These are phyloP conservation scores for Craniophora ligustri DNA, from an alignment of 2,888 invertebrate genomes.

Conservation along the genomic window DNA sequence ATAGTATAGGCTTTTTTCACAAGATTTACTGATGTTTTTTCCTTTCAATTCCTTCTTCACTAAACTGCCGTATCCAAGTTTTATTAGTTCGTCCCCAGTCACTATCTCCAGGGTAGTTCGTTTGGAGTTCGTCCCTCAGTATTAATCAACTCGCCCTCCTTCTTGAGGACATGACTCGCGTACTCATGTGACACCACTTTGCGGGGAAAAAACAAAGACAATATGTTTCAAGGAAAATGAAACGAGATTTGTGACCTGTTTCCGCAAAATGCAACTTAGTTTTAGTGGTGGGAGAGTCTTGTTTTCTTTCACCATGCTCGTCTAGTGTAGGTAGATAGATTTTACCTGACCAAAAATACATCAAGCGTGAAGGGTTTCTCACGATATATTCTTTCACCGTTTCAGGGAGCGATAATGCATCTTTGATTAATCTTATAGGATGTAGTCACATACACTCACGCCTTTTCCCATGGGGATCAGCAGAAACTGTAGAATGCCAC, in stretches of 20 bases:
- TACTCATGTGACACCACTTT: slow-evolving; percentile 19
- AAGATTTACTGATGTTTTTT: too few relatives aligned
- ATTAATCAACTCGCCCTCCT: slow-evolving; percentile 53
- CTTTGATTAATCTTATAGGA: too few relatives aligned
- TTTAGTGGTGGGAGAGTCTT: not conserved
- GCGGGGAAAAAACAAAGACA: not conserved
- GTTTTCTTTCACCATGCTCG: too few relatives aligned
- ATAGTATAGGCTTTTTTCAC: too few relatives aligned
- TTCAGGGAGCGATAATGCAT: too few relatives aligned
- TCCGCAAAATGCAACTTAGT: not conserved
- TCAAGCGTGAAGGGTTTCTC: too few relatives aligned
- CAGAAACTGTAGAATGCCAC: too few relatives aligned
- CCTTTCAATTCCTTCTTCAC: not conserved
- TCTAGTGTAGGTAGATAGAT: too few relatives aligned
- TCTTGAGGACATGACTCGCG: slow-evolving; percentile 43
- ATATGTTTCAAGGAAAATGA: not conserved
- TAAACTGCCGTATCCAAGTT: slow-evolving; percentile 21
- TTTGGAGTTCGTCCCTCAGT: slow-evolving; percentile 50
- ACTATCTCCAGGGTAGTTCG: slow-evolving; percentile 45
- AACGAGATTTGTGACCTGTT: not conserved
- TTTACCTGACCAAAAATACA: too few relatives aligned
- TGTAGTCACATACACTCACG: too few relatives aligned
- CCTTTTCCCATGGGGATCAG: too few relatives aligned
- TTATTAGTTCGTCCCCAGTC: not conserved
- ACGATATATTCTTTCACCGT: too few relatives aligned